phyloP scores from a whole-genome alignment of 2,888 invertebrate genomes.

The Stramonita haemastoma region DNA sequence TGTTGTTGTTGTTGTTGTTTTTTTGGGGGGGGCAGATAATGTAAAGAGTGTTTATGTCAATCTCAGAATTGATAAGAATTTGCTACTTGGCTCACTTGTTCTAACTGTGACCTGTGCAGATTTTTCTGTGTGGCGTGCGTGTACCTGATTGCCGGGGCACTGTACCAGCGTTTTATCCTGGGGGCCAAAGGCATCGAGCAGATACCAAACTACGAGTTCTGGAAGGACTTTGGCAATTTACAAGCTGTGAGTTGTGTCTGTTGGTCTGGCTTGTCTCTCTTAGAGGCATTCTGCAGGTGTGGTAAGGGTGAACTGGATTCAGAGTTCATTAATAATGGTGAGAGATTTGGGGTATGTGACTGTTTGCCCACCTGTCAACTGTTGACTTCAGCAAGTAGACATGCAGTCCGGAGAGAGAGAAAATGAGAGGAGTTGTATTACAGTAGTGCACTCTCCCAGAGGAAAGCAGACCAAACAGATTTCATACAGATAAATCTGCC shows the following conservation, averaged over 20 bases:
- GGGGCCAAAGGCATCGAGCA: conserved; percentile 77
- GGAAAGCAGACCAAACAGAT: no score
- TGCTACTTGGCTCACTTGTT: no score
- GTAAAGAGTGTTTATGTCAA: no score
- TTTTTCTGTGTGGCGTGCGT: conserved; percentile 68
- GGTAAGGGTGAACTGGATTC: background rate
- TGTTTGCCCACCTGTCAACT: background rate
- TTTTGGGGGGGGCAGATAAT: no score
- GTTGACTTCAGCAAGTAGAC: background rate
- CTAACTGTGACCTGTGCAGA: conserved; percentile 55
- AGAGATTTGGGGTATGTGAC: background rate
- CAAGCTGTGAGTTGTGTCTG: conserved; percentile 72
- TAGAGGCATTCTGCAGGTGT: background rate
- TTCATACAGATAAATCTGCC: no score
- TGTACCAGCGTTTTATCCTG: conserved; percentile 75
- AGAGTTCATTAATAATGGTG: background rate
- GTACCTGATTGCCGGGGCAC: conserved; percentile 75
- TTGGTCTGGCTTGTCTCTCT: background rate
- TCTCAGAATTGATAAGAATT: no score
- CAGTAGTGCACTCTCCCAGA: no score
- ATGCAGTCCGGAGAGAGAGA: no score
- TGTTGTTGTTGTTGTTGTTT: no score
- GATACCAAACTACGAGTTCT: conserved; percentile 77
- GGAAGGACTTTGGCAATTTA: conserved; percentile 77
- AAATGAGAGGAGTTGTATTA: no score